phyloP scores from a whole-genome alignment of 2,888 invertebrate species.

The Acanthosepion pharaonis region DNA sequence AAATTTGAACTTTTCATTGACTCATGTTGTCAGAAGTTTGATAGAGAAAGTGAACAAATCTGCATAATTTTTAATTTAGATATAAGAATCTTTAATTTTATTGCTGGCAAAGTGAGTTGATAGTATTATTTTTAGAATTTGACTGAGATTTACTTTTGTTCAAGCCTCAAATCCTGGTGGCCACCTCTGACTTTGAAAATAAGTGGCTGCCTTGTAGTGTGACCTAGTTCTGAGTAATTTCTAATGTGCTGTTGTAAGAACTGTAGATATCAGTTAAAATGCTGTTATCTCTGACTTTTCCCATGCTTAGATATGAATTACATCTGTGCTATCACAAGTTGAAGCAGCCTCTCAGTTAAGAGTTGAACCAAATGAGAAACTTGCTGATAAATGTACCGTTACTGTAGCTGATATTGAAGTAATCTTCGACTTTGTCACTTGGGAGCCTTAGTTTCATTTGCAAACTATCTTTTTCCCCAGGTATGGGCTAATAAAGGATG shows the following conservation, averaged over 20 bases:
- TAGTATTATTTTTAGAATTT: background rate
- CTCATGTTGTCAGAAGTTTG: background rate
- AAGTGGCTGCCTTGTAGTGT: background rate
- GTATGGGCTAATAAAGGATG: too few relatives aligned
- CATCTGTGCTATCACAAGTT: background rate
- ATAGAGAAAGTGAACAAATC: background rate
- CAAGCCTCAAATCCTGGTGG: background rate
- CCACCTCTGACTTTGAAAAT: background rate
- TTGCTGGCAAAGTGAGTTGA: background rate
- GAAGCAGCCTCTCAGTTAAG: background rate
- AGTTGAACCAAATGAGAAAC: slow-evolving; percentile 3
- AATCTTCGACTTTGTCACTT: background rate
- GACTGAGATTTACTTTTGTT: background rate
- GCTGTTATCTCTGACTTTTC: background rate
- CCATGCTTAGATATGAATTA: background rate
- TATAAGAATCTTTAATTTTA: background rate
- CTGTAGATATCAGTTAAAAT: background rate
- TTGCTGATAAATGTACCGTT: background rate
- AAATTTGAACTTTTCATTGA: too few relatives aligned
- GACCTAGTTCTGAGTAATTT: slow-evolving; percentile 23
- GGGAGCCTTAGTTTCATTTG: background rate
- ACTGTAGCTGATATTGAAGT: background rate
- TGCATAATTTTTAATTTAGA: background rate
- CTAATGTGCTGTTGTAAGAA: background rate
- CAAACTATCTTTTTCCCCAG: background rate